Percentiles rank a stretch among this genome's conserved stretches.
phyloP scores from a whole-genome alignment of 2,888 invertebrate species.

The Mylabris sibirica region DNA sequence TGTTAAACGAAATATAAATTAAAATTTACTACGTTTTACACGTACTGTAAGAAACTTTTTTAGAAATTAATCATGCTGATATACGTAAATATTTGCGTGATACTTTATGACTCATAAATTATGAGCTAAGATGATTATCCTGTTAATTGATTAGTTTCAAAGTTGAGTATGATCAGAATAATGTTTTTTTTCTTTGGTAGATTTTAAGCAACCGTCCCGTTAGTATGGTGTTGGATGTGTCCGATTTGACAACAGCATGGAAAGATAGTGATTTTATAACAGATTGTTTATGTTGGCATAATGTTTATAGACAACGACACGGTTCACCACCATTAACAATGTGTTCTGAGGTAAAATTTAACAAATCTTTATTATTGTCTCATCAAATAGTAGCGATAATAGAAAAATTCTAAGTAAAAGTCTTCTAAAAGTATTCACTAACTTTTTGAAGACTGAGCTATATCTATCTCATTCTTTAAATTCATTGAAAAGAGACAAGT shows the following conservation, averaged over 20 bases:
- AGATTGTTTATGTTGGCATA: slow-evolving; percentile 84
- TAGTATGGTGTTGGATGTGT: slow-evolving; percentile 75
- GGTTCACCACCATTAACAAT: slow-evolving; percentile 76
- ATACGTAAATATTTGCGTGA: not conserved
- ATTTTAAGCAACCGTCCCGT: slow-evolving; percentile 72
- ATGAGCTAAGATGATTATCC: slow-evolving; percentile 14
- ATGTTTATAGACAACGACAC: slow-evolving; percentile 80
- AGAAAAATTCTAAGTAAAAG: too few relatives aligned
- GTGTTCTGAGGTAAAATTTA: slow-evolving; percentile 72
- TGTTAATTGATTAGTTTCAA: slow-evolving; percentile 15
- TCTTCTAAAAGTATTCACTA: too few relatives aligned
- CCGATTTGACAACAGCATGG: slow-evolving; percentile 77
- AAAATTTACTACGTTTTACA: not conserved
- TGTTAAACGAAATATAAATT: not conserved
- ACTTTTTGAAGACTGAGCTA: too few relatives aligned
- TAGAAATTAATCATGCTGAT: not conserved
- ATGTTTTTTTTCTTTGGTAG: slow-evolving; percentile 58
- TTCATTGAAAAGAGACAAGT: too few relatives aligned
- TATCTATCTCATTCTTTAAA: too few relatives aligned
- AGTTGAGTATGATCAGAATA: slow-evolving; percentile 20
- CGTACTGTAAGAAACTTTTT: too few relatives aligned
- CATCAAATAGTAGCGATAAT: too few relatives aligned
- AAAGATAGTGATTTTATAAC: slow-evolving; percentile 83
- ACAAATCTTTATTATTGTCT: too few relatives aligned
- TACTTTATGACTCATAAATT: too few relatives aligned